Base-by-base conservation (phyloP, 2,888 invertebrate genomes). In the Erebia palarica region DNA sequence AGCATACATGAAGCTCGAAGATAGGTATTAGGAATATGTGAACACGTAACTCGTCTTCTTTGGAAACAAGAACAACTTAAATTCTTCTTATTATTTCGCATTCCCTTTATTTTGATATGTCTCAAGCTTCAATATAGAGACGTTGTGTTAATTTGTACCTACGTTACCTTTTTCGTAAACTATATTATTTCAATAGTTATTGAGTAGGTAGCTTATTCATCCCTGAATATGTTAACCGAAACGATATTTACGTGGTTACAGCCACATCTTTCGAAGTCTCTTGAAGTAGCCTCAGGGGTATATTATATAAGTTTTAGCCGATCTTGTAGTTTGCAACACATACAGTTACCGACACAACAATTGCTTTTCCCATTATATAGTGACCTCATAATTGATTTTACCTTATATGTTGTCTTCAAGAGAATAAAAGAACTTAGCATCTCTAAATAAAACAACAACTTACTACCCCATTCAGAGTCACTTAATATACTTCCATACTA, bases 41-140 rank as follows among this genome's bases (percentile, higher is more conserved):
- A 44, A 63, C 63, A 63, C 49, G 63, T 63, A 21, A 63, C 18
- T 53, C 64, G n/a, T 53, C 18, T 61, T 42, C 36, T 14, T n/a
- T 16, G 7, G 47, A 47, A 61, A 61, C 61, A 47, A 16, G 47
- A 47, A 47, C 61, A 44, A 47, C 61, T 61, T 18, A n/a, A 61
- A 61, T 61, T 47, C 18, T 61, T 61, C 61, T 18, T n/a, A 42
- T 44, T n/a, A n/a, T 61, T 61, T n/a, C 44, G 61, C 44, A 49
- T 11, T 49, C 14, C 13, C 11, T 49, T 0, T 49, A 49, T 49
- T 49, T 49, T 49, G 49, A 11, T 49, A 49, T 0, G 49, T 49
- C 13, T 11, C 4, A 3, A 49, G 49, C 14, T 49, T 49, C 4
- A 11, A 49, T 49, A 14, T 11, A 47, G 11, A 47, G 11, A 13